Base-by-base conservation (phyloP, 2,888 invertebrate species). In the Eupithecia subumbrata region DNA sequence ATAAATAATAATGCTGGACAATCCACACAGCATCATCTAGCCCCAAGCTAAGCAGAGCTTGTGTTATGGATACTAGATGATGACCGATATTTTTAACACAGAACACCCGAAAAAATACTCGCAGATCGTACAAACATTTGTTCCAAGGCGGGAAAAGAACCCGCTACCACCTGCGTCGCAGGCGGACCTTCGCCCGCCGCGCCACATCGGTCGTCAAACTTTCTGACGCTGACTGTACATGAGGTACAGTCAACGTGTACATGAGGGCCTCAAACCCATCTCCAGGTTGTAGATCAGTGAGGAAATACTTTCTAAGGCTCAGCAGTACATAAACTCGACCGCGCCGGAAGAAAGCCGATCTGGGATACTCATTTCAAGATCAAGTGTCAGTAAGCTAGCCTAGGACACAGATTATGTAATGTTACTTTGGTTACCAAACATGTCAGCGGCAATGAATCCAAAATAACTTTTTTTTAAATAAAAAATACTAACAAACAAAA, bases 261-360 rank as follows among this genome's bases (percentile, higher is more conserved):
- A n/a, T 2, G 8, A n/a, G n/a, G n/a, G n/a, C 52, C 52, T n/a
- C 9, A 18, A 52, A n/a, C 52, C 52, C n/a, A 56, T 1, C 18
- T 18, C n/a, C 3, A n/a, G 22, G n/a, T n/a, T 7, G 18, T 18
- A 18, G 1, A 64, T 16, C 9, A 64, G 34, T 34, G 18, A 34
- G 64, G 64, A 68, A 68, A 43, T 40, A 45, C 68, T 45, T 68
- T 68, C 68, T 68, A 45, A 69, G 34, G 25, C 11, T 56, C 56
- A 56, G 22, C 1, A n/a, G 56, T 52, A 45, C 3, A 3, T 1
- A 16, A n/a, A 52, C 11, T 56, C 56, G 22, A 22, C 22, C 22
- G 22, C 60, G 60, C 56, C 72, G 75, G 68, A 75, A 76, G 73
- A 68, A 76, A 69, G n/a, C 11, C 1, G 22, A 60, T 22, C 60